Conservation (phyloP, 2,113 vertebrate genomes). For the Rhagologus leucostigma region DNA sequence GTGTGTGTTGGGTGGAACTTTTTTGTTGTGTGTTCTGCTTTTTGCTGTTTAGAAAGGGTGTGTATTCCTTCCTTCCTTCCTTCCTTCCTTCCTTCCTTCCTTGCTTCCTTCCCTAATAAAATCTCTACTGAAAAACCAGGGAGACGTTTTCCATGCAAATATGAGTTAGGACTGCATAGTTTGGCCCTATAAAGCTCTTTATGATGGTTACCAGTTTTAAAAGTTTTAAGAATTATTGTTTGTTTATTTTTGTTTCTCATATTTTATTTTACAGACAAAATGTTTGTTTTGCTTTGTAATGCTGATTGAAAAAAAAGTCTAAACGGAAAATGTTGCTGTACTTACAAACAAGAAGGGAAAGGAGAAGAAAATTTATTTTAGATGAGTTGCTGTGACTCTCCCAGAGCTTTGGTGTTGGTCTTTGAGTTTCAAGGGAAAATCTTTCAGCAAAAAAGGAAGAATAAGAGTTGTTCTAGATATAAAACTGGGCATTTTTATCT, state of each 20-base stretch:
- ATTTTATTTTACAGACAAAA: background rate
- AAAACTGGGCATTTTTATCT: background rate
- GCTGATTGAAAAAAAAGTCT: background rate
- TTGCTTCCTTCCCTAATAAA: background rate
- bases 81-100: no score
- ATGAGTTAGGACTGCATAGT: background rate
- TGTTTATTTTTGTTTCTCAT: background rate
- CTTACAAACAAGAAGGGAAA: background rate
- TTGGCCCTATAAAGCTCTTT: background rate
- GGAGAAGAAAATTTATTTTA: background rate
- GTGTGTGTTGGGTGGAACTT: background rate
- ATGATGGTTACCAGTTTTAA: background rate
- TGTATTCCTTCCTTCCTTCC: background rate
- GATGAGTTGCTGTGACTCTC: background rate
- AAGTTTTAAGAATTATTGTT: background rate
- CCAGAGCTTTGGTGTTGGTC: background rate
- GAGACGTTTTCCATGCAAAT: background rate
- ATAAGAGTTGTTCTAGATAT: background rate
- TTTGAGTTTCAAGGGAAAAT: background rate
- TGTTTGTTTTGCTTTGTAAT: background rate
- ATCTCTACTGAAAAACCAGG: background rate
- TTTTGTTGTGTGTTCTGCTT: background rate
- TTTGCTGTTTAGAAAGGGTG: background rate
- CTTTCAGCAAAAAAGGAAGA: background rate
- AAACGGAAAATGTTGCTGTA: background rate